phyloP scores from a whole-genome alignment of 2,888 invertebrate species.

The Trissoscelio sp. region DNA sequence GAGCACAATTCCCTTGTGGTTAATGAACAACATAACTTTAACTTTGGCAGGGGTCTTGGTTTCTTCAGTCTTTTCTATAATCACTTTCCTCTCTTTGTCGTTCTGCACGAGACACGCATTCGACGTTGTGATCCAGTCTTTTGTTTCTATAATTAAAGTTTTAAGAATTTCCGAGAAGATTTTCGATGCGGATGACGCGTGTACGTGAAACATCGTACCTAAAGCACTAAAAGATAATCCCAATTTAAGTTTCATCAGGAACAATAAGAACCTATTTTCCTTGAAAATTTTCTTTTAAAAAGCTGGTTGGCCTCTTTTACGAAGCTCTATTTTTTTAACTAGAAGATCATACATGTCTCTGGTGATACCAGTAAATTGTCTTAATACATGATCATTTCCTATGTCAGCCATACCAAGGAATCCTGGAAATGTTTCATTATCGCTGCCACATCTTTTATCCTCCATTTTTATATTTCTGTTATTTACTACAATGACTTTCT shows the following conservation, averaged over 20 bases:
- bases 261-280: conserved; percentile 55
- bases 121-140: conserved; percentile 31
- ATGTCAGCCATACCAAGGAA: conserved; percentile 31
- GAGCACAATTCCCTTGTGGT: not conserved
- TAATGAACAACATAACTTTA: conserved; percentile 18
- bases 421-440: conserved; percentile 17
- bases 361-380: conserved; percentile 19
- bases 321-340: conserved; percentile 3
- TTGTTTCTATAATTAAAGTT: conserved; percentile 34
- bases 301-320: conserved; percentile 27
- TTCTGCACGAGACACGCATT: not conserved
- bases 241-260: conserved; percentile 63
- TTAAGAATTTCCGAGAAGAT: conserved; percentile 62
- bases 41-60: not conserved
- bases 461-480: conserved; percentile 18
- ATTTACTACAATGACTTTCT: conserved; percentile 12
- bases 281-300: conserved; percentile 26
- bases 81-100: conserved; percentile 1
- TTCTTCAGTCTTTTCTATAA: not conserved
- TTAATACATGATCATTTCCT: conserved; percentile 19
- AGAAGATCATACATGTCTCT: conserved; percentile 8
- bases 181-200: conserved; percentile 62
- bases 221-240: conserved; percentile 63
- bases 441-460: conserved; percentile 27
- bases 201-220: conserved; percentile 60